Evolutionary conservation across 2,113 vertebrate genomes (phyloP).

Genomic region (Penelope pileata): DNA sequence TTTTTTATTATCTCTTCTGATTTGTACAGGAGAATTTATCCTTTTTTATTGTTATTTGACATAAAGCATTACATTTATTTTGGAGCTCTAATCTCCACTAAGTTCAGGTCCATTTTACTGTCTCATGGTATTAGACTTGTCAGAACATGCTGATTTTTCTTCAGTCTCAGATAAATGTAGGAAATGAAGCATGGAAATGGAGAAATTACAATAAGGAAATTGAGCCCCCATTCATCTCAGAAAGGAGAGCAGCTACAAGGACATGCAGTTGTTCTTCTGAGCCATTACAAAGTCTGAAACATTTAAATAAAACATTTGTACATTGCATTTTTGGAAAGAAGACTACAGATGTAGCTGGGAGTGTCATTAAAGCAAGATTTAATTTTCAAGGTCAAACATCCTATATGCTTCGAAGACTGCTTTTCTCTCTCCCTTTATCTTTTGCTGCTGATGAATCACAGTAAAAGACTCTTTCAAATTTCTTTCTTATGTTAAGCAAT

Average conservation of each 20-base stretch:
- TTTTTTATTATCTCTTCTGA: slow-evolving; percentile 82
- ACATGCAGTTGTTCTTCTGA: slow-evolving; percentile 58
- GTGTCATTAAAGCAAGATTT: slow-evolving; percentile 66
- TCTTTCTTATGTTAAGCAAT: slow-evolving; percentile 55
- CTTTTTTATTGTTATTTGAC: slow-evolving; percentile 76
- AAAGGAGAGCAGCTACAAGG: slow-evolving; percentile 53
- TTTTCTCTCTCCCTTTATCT: slow-evolving; percentile 28
- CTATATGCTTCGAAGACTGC: slow-evolving; percentile 42
- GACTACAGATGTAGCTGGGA: slow-evolving; percentile 47
- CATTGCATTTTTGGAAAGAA: slow-evolving; percentile 64
- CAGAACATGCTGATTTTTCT: slow-evolving; percentile 74
- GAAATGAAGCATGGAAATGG: slow-evolving; percentile 73
- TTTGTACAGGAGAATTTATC: slow-evolving; percentile 81
- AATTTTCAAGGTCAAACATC: slow-evolving; percentile 65
- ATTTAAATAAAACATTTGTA: slow-evolving; percentile 68
- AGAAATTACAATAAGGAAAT: slow-evolving; percentile 63
- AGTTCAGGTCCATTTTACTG: slow-evolving; percentile 75
- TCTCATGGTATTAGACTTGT: slow-evolving; percentile 60
- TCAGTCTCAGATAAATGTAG: slow-evolving; percentile 58
- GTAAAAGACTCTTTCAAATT: slow-evolving; percentile 49
- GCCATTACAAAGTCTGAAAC: slow-evolving; percentile 57
- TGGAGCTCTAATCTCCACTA: slow-evolving; percentile 55
- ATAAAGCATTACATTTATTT: slow-evolving; percentile 80
- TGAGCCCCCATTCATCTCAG: slow-evolving; percentile 29
- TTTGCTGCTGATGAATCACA: slow-evolving; percentile 58